phyloP scores from a whole-genome alignment of 2,797 vertebrate genomes.

The Champsocephalus gunnari region DNA sequence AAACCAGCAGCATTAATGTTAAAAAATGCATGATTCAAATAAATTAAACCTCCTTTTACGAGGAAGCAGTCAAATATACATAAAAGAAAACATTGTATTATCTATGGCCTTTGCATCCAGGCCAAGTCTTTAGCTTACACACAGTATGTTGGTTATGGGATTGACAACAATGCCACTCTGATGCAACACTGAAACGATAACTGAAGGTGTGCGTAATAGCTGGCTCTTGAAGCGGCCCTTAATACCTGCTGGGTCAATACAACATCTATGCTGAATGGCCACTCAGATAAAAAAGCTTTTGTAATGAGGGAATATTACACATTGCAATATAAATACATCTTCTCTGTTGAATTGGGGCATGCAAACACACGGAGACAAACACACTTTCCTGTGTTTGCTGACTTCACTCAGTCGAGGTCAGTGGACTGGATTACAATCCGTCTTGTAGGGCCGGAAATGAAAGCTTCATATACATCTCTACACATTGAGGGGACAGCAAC shows the following conservation, averaged over 20 bases:
- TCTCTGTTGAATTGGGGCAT: constrained; percentile 5
- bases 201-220: constrained; percentile 25
- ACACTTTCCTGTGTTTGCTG: constrained; percentile 23
- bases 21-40: not conserved
- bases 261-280: constrained; percentile 24
- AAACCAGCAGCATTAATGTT: not conserved
- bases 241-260: constrained; percentile 33
- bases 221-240: constrained; percentile 11
- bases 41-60: not conserved
- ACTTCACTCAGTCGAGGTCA: constrained; percentile 42
- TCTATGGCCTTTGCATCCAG: constrained; percentile 9
- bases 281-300: constrained; percentile 38
- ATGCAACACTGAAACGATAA: constrained; percentile 3
- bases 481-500: constrained; percentile 13
- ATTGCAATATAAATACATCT: constrained; percentile 35
- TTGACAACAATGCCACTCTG: constrained; percentile 18
- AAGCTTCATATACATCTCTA: constrained; percentile 45
- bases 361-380: constrained; percentile 14
- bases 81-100: not conserved
- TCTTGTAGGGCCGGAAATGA: constrained; percentile 45
- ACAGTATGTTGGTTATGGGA: constrained; percentile 10
- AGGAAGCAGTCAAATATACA: not conserved
- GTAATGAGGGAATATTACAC: constrained; percentile 35
- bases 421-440: constrained; percentile 28
- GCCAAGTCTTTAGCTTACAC: not conserved